Conservation (phyloP, 1,140 invertebrate species). For the Luehdorfia chinensis region DNA sequence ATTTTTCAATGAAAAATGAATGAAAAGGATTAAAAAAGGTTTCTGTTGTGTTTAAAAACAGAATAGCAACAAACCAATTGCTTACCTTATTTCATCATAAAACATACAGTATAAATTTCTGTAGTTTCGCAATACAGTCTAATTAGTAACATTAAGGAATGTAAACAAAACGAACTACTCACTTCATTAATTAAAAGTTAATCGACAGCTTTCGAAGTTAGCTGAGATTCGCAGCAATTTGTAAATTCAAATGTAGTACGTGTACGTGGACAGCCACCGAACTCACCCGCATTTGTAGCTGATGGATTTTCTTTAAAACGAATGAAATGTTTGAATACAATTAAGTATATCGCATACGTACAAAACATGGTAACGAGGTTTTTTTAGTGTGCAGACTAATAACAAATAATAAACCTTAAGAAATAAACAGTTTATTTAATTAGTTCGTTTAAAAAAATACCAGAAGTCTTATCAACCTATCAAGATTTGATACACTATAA, state of each 20-base stretch:
- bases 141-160: too few species aligned
- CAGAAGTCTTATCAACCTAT: too few species aligned
- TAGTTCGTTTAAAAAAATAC: too few species aligned
- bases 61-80: too few species aligned
- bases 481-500: too few species aligned
- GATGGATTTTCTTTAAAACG: neutral
- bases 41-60: too few species aligned
- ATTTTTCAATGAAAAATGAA: constrained; percentile 15
- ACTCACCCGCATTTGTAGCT: constrained; percentile 1
- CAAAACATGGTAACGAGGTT: neutral
- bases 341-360: too few species aligned
- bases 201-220: constrained; percentile 32
- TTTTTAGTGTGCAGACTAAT: neutral
- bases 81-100: neutral
- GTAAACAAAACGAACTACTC: constrained; percentile 27
- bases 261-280: neutral
- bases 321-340: too few species aligned
- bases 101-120: constrained; percentile 2
- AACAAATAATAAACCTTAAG: too few species aligned
- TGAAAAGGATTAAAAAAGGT: too few species aligned
- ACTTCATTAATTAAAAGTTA: constrained; percentile 47
- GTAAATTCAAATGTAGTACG: constrained; percentile 11
- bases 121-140: neutral
- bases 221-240: constrained; percentile 9
- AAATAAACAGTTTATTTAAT: too few species aligned